Evolutionary conservation across 1,140 invertebrate genomes (phyloP).

Genomic region (Hycleus cichorii): DNA sequence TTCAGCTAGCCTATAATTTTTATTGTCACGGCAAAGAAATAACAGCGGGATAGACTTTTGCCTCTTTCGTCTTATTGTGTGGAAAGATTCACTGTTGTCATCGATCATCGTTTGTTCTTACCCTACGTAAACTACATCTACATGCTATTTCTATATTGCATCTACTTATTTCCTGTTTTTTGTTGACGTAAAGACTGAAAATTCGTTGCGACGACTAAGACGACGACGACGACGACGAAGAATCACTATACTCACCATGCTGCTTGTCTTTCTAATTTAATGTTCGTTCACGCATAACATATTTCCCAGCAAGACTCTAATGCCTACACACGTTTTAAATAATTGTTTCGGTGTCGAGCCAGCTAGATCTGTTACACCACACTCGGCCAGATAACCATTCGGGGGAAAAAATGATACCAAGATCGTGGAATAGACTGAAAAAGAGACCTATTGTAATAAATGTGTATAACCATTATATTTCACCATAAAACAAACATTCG

Average conservation of each 20-base stretch:
- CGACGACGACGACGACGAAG: neutral
- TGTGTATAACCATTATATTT: too few relatives aligned
- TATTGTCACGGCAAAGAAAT: conserved; percentile 54
- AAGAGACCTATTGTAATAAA: too few relatives aligned
- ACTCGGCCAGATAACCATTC: too few relatives aligned
- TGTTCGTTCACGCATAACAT: conserved; percentile 34
- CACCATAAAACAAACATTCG: too few relatives aligned
- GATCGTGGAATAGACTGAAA: too few relatives aligned
- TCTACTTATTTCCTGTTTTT: neutral
- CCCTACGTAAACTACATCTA: conserved; percentile 1
- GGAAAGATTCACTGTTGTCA: conserved; percentile 24
- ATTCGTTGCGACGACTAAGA: neutral
- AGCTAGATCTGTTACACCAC: too few relatives aligned
- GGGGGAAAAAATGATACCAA: too few relatives aligned
- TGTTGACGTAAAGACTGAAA: conserved; percentile 16
- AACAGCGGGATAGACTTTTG: conserved; percentile 40
- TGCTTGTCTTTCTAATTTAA: conserved; percentile 35
- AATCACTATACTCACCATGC: conserved; percentile 23
- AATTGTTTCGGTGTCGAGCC: conserved; percentile 25
- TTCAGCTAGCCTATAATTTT: conserved; percentile 58
- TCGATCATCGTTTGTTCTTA: conserved; percentile 14
- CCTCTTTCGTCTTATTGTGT: conserved; percentile 31
- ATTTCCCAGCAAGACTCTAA: conserved; percentile 32
- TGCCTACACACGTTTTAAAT: conserved; percentile 32
- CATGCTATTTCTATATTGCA: neutral